Evolutionary conservation across 2,888 invertebrate genomes (phyloP).

Genomic region (Branchellion lobata): DNA sequence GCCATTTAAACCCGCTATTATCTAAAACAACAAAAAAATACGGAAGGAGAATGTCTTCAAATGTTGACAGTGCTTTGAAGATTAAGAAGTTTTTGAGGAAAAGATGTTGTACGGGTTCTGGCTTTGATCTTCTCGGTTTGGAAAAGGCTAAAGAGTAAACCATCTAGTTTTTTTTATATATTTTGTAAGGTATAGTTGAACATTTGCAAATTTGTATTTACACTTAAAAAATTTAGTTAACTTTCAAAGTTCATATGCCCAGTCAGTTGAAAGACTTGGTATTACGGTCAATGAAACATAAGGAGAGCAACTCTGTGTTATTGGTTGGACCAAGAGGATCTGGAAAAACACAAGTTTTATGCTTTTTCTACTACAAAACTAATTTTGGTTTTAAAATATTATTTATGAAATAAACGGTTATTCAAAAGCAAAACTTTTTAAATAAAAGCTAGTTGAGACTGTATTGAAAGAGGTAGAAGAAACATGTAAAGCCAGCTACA

Average conservation of each 20-base stretch:
- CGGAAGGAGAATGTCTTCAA: too few relatives aligned
- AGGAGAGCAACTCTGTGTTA: conserved; percentile 3
- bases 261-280: neutral
- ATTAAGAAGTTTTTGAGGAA: conserved; percentile 1
- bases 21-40: too few relatives aligned
- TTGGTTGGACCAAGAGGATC: neutral
- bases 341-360: neutral
- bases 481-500: neutral
- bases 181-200: too few relatives aligned
- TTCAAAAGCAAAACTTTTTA: neutral
- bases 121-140: neutral
- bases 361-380: too few relatives aligned
- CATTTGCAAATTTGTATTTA: too few relatives aligned
- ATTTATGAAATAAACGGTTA: neutral
- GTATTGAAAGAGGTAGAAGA: neutral
- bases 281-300: neutral
- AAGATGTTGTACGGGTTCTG: neutral
- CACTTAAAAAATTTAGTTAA: neutral
- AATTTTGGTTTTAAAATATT: neutral
- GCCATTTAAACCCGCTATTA: too few relatives aligned
- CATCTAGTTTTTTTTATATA: neutral
- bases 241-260: neutral
- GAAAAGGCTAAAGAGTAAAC: conserved; percentile 2
- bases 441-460: neutral
- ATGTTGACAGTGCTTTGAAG: neutral